phyloP scores from a whole-genome alignment of 2,888 invertebrate genomes.

The Girardia tigrina region DNA sequence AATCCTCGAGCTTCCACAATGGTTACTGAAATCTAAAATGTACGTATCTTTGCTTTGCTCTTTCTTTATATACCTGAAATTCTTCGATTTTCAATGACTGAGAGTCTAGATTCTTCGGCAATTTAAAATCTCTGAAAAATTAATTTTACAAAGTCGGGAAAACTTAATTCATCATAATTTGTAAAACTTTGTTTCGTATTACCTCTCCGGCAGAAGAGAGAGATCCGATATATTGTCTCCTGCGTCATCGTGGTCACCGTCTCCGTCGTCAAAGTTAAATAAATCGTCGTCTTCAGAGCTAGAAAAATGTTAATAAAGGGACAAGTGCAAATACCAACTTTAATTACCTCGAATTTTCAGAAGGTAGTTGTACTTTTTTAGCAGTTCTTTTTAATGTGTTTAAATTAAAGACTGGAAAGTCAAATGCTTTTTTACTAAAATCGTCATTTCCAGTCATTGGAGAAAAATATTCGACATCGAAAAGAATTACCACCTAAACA shows the following conservation, averaged over 20 bases:
- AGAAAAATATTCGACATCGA: background rate
- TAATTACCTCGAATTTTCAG: background rate
- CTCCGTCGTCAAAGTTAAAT: background rate
- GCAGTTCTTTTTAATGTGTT: background rate
- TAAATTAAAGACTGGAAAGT: background rate
- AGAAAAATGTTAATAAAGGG: background rate
- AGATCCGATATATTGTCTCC: background rate
- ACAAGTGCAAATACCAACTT: background rate
- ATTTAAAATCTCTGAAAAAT: slow-evolving; percentile 2
- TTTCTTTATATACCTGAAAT: background rate
- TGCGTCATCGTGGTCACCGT: background rate
- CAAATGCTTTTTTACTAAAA: background rate
- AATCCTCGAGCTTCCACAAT: slow-evolving; percentile 75
- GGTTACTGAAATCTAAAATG: slow-evolving; percentile 46
- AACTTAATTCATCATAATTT: too few species aligned
- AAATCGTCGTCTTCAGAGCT: background rate
- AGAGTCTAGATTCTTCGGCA: background rate
- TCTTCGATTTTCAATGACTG: background rate
- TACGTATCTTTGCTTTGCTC: background rate
- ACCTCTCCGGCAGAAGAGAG: background rate
- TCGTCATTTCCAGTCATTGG: background rate
- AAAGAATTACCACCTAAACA: background rate
- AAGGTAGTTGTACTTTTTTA: background rate
- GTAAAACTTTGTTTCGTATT: background rate
- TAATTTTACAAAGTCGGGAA: too few species aligned